Percentiles rank a stretch among this genome's conserved stretches.
phyloP scores from a whole-genome alignment of 2,797 vertebrate species.

The Poeciliopsis presidionis region DNA sequence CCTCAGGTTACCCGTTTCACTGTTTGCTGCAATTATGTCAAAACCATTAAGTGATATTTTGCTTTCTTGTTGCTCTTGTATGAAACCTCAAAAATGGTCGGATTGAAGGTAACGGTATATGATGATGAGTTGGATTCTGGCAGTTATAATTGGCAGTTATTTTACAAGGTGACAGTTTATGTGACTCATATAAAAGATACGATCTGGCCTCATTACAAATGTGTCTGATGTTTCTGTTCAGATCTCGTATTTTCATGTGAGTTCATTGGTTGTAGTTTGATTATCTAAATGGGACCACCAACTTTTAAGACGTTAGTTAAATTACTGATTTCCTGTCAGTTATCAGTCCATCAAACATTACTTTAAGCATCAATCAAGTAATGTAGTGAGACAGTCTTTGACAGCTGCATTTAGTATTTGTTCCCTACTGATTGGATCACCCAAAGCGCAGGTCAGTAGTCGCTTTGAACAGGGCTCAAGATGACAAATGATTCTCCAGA shows the following conservation, averaged over 20 bases:
- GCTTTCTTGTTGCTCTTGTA: background rate
- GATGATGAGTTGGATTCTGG: background rate
- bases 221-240: background rate
- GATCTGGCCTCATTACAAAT: background rate
- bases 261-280: background rate
- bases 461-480: background rate
- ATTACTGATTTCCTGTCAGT: background rate
- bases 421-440: background rate
- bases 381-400: background rate
- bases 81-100: background rate
- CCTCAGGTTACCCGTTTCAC: background rate
- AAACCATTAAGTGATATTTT: background rate
- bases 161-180: background rate
- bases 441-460: background rate
- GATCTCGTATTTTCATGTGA: background rate
- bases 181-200: slow-evolving; percentile 3
- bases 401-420: background rate
- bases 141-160: slow-evolving; percentile 9
- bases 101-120: background rate
- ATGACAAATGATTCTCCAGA: background rate
- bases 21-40: background rate
- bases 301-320: background rate
- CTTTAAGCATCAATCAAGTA: background rate
- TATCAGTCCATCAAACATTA: background rate
- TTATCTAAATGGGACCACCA: background rate